A percentile compares a stretch with the other conserved stretches of the same genome.
These are phyloP conservation scores for Oasisia sp. DNA, from an alignment of 2,888 invertebrate genomes.

Conservation along the genomic window DNA sequence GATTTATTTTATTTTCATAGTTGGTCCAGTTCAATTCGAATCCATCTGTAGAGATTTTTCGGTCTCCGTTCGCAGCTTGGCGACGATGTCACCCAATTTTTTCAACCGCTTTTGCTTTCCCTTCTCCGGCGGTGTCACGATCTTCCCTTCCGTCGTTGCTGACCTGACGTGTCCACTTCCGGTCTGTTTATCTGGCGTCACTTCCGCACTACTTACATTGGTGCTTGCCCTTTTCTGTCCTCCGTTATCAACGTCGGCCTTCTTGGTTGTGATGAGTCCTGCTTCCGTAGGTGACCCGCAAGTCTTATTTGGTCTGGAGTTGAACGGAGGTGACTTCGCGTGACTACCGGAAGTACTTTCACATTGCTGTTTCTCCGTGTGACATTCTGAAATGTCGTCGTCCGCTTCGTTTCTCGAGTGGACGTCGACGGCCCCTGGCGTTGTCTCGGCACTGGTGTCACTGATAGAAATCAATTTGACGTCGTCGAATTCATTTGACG, in stretches of 20 bases:
- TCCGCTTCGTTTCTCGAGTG: neutral
- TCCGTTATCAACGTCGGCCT: neutral
- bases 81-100: neutral
- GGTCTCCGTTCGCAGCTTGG: neutral
- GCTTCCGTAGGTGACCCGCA: neutral
- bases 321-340: neutral
- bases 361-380: neutral
- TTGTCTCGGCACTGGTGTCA: neutral
- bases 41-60: neutral
- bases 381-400: neutral
- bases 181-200: neutral
- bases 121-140: neutral
- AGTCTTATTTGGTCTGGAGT: neutral
- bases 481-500: neutral
- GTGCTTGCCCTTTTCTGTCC: neutral
- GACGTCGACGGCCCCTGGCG: neutral
- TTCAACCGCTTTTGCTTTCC: neutral
- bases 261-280: neutral
- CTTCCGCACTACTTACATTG: neutral
- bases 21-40: neutral
- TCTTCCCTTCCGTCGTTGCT: neutral
- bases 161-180: neutral
- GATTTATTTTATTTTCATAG: neutral
- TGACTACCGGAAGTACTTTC: neutral
- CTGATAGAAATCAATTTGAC: neutral